Percentiles rank a stretch among this genome's conserved stretches.
Conservation (phyloP, 2,113 vertebrate species). For the Gallinago paraguaiae region DNA sequence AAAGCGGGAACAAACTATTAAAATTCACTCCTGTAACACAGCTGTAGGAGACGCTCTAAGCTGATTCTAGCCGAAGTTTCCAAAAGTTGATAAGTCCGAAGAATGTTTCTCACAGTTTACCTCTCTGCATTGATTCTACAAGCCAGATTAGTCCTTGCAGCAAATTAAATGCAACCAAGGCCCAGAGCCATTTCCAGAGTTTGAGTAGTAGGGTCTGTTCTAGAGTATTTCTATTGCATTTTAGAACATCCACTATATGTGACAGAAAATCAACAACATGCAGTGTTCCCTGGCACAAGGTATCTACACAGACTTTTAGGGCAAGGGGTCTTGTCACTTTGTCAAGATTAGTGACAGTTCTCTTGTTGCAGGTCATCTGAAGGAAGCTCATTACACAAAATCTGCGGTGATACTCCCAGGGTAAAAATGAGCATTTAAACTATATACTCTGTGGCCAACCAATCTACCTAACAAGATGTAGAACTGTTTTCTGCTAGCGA, state of each 20-base stretch:
- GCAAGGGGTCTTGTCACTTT: background rate
- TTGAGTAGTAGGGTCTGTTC: background rate
- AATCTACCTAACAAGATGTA: background rate
- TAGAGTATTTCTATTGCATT: background rate
- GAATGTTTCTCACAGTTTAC: background rate
- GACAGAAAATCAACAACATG: background rate
- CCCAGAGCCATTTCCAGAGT: background rate
- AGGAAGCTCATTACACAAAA: background rate
- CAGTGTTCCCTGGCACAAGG: background rate
- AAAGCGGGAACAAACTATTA: background rate
- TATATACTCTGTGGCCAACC: background rate
- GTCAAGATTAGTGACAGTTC: background rate
- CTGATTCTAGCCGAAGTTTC: background rate
- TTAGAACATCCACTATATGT: background rate
- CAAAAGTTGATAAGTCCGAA: background rate
- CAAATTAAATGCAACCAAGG: background rate
- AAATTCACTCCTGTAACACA: background rate
- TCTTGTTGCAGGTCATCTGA: background rate
- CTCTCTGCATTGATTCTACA: background rate
- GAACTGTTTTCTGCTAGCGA: background rate
- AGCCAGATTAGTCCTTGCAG: background rate
- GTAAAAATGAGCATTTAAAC: background rate
- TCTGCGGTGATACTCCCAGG: background rate
- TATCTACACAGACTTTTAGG: background rate
- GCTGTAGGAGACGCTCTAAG: background rate